Conservation (phyloP, 2,797 vertebrate genomes). For the Acrocephalus scirpaceus region DNA sequence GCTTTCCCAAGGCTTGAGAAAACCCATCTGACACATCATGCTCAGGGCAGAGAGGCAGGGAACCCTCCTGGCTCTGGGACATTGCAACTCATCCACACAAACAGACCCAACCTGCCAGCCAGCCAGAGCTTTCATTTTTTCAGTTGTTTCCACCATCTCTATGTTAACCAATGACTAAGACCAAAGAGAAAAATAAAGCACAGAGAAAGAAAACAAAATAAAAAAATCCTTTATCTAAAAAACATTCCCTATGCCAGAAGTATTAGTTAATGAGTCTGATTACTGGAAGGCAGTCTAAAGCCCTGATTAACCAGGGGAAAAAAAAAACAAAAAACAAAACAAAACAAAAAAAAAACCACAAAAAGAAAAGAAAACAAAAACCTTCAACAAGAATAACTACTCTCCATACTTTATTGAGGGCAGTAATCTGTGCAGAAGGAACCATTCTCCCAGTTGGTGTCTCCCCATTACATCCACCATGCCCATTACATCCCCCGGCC, state of each 20-base stretch:
- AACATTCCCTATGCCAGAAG: not conserved
- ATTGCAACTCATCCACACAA: slow-evolving; percentile 87
- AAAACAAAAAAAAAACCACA: too few species aligned
- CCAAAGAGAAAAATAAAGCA: slow-evolving; percentile 51
- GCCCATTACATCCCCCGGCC: not conserved
- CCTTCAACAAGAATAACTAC: not conserved
- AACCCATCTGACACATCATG: not conserved
- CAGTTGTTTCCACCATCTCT: slow-evolving; percentile 26
- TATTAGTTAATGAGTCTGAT: not conserved
- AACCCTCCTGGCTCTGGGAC: slow-evolving; percentile 57
- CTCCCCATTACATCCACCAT: not conserved
- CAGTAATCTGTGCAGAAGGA: not conserved
- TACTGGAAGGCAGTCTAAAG: not conserved
- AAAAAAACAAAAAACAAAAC: too few species aligned
- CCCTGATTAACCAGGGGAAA: not conserved
- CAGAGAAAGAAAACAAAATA: not conserved
- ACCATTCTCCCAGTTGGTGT: not conserved
- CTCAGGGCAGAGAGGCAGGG: slow-evolving; percentile 36
- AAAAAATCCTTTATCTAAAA: not conserved
- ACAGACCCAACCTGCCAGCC: slow-evolving; percentile 72
- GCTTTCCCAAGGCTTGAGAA: slow-evolving; percentile 51
- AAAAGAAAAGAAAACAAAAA: not conserved
- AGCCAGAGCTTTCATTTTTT: slow-evolving; percentile 10
- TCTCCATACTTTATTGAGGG: not conserved
- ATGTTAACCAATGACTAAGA: not conserved